Evolutionary conservation across 2,113 vertebrate genomes (phyloP), one percentile per base, ranked within the genome.

Genomic region (Nycticebus coucang): DNA sequence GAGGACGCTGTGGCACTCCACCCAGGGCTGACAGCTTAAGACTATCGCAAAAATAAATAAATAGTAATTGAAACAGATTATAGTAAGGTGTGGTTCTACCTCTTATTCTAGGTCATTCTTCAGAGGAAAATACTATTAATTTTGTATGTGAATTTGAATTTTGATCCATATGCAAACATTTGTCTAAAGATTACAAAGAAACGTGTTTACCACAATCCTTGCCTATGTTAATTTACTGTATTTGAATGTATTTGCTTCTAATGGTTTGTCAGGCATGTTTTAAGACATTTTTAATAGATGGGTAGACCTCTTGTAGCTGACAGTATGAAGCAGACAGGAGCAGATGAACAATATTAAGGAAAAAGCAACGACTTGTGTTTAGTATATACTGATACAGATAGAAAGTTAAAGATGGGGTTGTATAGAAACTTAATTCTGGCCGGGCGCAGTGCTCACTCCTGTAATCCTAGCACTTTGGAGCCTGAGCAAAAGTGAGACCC

Each of bases 241-340:
- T 92, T 95, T 88, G 37, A 78, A 57, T 64, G 4, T 78, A 35
- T 89, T 85, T 93, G 28, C 35, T 30, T 85, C 28, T 62, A 84
- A 4, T 30, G n/a, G 37, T 37, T 71, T 89, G 60, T 84, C 74
- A 93, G 86, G 41, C 57, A 6, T 59, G 57, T 89, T 78, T 21
- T 66, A 77, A 86, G 86, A 78, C 69, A 64, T 15, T 64, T 84
- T 75, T 75, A 83, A 69, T 83, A 57, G 26, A 62, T 93, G 53
- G 13, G 3, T 72, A 85, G 72, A 93, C n/a, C 24, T 83, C 37
- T 94, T 35, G 35, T 21, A 66, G 28, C 72, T 85, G 18, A 89
- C 30, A 45, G 2, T 45, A 22, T 84, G 64, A 93, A 64, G 26
- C 26, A 86, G 74, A 75, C n/a, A 57, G 21, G 33, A 92, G 12